phyloP scores from a whole-genome alignment of 2,113 vertebrate species.

The Melanerpes aurifrons region DNA sequence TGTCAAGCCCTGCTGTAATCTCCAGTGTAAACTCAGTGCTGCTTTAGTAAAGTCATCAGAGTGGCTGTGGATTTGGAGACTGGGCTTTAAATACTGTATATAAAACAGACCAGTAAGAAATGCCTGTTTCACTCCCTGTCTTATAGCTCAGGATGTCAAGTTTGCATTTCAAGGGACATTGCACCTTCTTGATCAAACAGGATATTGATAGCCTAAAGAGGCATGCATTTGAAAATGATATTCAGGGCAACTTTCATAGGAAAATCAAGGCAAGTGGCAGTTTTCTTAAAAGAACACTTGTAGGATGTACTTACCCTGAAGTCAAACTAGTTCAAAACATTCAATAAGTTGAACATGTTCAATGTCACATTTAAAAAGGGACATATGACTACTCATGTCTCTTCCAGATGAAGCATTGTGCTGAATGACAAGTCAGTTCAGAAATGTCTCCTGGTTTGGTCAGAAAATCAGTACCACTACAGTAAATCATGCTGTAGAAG shows the following conservation, averaged over 20 bases:
- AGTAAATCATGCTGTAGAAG: background rate
- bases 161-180: background rate
- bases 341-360: too few species aligned
- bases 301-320: background rate
- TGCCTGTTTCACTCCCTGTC: background rate
- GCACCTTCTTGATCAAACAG: background rate
- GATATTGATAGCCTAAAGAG: background rate
- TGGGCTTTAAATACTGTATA: background rate
- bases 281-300: background rate
- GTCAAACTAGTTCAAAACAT: background rate
- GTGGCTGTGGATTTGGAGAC: background rate
- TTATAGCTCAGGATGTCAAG: background rate
- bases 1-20: background rate
- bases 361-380: background rate
- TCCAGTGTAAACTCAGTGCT: background rate
- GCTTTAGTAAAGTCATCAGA: background rate
- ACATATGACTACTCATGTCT: background rate
- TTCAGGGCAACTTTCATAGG: background rate
- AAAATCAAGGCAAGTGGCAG: background rate
- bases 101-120: background rate
- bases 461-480: conserved; percentile 16
- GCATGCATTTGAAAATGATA: background rate
- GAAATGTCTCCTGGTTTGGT: background rate
- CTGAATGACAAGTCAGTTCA: background rate
- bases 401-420: background rate